These are phyloP conservation scores for Drosophila rubida DNA, from an alignment of 2,888 invertebrate genomes.

Conservation along the genomic window DNA sequence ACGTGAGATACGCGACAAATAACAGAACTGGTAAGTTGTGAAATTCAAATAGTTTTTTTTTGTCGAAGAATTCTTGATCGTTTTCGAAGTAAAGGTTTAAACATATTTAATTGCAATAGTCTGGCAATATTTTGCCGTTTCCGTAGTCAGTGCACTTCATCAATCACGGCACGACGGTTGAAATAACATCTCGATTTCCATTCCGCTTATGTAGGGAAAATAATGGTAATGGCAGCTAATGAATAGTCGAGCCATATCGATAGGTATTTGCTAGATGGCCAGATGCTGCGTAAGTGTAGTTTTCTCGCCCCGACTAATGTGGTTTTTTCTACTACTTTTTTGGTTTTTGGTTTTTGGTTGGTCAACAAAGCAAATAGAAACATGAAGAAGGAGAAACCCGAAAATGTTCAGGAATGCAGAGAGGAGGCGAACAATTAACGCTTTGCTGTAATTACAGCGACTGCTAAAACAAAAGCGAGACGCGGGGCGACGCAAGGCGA, in stretches of 20 bases:
- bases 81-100: no score
- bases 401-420: constrained; percentile 49
- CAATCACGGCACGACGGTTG: constrained; percentile 37
- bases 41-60: neutral
- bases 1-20: neutral
- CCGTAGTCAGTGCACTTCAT: constrained; percentile 39
- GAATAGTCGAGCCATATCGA: constrained; percentile 45
- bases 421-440: constrained; percentile 76
- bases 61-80: no score
- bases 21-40: constrained; percentile 24
- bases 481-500: constrained; percentile 16
- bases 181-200: constrained; percentile 24
- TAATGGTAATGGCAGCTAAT: constrained; percentile 70
- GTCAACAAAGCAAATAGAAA: constrained; percentile 64
- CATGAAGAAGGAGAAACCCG: constrained; percentile 47
- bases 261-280: constrained; percentile 12
- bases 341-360: constrained; percentile 10
- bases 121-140: no score
- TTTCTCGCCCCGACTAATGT: constrained; percentile 70
- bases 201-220: constrained; percentile 27
- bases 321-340: constrained; percentile 33
- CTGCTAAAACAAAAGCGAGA: constrained; percentile 59
- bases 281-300: constrained; percentile 75
- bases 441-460: constrained; percentile 76
- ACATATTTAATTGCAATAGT: neutral